phyloP scores from a whole-genome alignment of 2,113 vertebrate genomes.

The Colossoma macropomum region DNA sequence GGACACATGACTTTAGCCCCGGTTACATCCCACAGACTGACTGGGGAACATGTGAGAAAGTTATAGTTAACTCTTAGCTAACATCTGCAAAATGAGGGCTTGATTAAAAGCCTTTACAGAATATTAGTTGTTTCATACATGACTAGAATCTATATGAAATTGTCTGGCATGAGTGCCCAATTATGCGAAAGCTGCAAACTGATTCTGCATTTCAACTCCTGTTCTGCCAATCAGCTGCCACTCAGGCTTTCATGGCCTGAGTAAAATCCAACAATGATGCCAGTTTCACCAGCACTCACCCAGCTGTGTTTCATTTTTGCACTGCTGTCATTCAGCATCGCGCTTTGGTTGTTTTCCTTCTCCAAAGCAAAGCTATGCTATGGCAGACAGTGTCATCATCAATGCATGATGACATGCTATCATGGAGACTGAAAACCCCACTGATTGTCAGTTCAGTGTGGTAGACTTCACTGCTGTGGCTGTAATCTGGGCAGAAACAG shows the following conservation, averaged over 20 bases:
- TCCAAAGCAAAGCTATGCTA: neutral
- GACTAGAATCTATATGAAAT: neutral
- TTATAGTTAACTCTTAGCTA: neutral
- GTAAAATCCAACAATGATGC: neutral
- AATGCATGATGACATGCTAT: too few species aligned
- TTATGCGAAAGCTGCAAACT: neutral
- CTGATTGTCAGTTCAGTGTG: neutral
- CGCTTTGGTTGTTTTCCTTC: neutral
- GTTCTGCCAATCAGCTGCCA: neutral
- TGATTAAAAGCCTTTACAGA: neutral
- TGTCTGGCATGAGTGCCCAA: neutral
- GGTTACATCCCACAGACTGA: conserved; percentile 27
- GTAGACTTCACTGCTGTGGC: too few species aligned
- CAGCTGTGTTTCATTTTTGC: neutral
- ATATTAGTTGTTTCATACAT: neutral
- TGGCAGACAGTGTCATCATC: neutral
- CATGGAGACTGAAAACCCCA: too few species aligned
- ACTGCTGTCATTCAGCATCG: neutral
- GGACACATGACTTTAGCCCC: conserved; percentile 4
- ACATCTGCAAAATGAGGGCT: neutral
- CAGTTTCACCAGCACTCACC: neutral
- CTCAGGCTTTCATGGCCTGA: neutral
- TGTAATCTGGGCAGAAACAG: neutral
- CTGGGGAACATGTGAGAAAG: conserved; percentile 17
- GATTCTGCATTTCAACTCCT: neutral